Conservation (phyloP, 2,113 vertebrate genomes). For the Ahaetulla prasina region DNA sequence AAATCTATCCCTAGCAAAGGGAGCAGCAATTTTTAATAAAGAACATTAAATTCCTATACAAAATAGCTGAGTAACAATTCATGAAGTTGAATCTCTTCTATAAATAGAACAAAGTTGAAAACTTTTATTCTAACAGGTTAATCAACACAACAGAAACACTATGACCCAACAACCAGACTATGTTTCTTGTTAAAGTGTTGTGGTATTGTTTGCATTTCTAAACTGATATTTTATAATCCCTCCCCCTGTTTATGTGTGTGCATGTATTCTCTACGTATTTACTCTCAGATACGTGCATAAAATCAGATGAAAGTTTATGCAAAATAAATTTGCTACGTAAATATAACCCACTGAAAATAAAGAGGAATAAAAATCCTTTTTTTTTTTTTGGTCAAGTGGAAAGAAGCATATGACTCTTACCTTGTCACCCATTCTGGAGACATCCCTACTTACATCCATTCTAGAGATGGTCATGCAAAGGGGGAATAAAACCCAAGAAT, state of each 20-base stretch:
- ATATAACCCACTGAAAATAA: background rate
- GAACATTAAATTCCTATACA: background rate
- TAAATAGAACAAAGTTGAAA: background rate
- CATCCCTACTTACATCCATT: background rate
- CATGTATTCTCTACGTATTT: background rate
- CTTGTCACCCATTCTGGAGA: background rate
- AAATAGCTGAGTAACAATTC: background rate
- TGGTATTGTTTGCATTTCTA: background rate
- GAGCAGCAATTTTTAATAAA: background rate
- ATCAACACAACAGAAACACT: background rate
- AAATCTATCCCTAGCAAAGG: background rate
- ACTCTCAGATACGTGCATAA: background rate
- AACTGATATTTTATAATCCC: background rate
- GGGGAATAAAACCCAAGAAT: background rate
- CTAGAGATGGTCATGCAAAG: background rate
- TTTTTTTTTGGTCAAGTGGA: background rate
- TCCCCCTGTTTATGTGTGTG: background rate
- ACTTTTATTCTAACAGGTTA: background rate
- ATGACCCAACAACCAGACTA: background rate
- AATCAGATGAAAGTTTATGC: background rate
- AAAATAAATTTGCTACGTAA: background rate
- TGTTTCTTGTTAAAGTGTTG: background rate
- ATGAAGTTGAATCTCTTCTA: background rate
- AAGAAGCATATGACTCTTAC: slow-evolving; percentile 8
- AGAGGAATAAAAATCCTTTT: no score